A percentile compares a stretch with the other conserved stretches of the same genome.
Conservation (phyloP, 2,797 vertebrate species). For the Pantherophis vulpinus region DNA sequence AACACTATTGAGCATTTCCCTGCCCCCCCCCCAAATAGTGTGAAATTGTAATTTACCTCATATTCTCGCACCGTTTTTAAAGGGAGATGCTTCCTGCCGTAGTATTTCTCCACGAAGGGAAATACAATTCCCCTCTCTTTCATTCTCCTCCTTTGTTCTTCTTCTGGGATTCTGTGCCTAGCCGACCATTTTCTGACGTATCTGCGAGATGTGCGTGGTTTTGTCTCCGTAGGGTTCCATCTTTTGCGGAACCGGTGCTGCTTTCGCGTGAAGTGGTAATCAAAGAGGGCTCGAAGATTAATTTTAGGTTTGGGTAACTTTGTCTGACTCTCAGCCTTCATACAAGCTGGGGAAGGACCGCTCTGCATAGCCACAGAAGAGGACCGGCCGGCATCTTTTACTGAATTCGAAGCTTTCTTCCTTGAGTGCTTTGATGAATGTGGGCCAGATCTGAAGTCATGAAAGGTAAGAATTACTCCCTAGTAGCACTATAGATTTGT, state of each 20-base stretch:
- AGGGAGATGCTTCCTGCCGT: constrained; percentile 62
- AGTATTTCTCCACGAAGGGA: constrained; percentile 70
- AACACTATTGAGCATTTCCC: no score
- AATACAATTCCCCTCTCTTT: constrained; percentile 64
- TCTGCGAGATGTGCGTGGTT: fast-evolving
- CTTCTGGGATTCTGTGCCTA: constrained; percentile 32
- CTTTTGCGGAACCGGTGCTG: constrained; percentile 17
- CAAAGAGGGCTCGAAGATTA: constrained; percentile 69
- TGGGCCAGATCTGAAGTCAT: neutral
- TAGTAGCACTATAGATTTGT: neutral
- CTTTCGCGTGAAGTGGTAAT: constrained; percentile 56
- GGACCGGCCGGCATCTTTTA: neutral
- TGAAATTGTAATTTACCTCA: constrained; percentile 63
- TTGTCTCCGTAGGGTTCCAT: fast-evolving
- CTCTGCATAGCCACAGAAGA: constrained; percentile 1
- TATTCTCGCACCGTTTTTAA: constrained; percentile 66
- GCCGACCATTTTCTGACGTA: neutral
- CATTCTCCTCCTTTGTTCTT: constrained; percentile 22
- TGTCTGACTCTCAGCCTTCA: constrained; percentile 30
- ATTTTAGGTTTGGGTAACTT: constrained; percentile 39
- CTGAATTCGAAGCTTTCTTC: fast-evolving
- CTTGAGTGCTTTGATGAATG: neutral
- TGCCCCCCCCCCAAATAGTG: fast-evolving
- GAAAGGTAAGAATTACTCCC: neutral
- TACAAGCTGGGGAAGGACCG: constrained; percentile 48